Conservation (phyloP, 2,888 invertebrate species). For the Hofmannophila pseudospretella region DNA sequence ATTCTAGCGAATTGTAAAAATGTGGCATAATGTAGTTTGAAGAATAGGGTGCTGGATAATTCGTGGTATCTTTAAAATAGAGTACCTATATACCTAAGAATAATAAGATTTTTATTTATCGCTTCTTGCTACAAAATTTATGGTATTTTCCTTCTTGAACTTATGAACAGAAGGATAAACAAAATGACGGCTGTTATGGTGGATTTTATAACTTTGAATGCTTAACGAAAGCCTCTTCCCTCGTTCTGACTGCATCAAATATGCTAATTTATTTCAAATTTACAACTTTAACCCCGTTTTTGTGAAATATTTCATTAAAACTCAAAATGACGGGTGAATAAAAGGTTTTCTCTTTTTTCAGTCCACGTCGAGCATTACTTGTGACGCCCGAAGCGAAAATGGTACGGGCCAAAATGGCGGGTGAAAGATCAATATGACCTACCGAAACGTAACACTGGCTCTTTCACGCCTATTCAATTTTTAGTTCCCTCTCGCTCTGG, state of each 20-base stretch:
- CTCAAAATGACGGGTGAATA: slow-evolving; percentile 66
- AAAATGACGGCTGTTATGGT: slow-evolving; percentile 21
- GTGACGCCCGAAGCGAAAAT: slow-evolving; percentile 71
- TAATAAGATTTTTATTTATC: too few relatives aligned
- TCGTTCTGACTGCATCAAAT: slow-evolving; percentile 57
- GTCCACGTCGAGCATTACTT: slow-evolving; percentile 47
- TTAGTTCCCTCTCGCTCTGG: slow-evolving; percentile 39
- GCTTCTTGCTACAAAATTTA: too few relatives aligned
- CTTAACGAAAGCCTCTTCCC: slow-evolving; percentile 25
- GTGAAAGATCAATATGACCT: slow-evolving; percentile 78
- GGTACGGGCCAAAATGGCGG: slow-evolving; percentile 73
- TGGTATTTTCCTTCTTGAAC: slow-evolving; percentile 5
- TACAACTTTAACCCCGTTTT: slow-evolving; percentile 45
- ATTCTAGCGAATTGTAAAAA: too few relatives aligned
- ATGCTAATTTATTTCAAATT: slow-evolving; percentile 60
- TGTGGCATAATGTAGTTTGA: too few relatives aligned
- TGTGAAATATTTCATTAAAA: slow-evolving; percentile 68
- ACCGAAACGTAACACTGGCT: slow-evolving; percentile 61
- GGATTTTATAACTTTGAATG: slow-evolving; percentile 27
- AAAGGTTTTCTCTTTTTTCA: slow-evolving; percentile 56
- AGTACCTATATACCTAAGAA: too few relatives aligned
- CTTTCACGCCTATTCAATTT: slow-evolving; percentile 31
- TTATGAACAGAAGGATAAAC: slow-evolving; percentile 9
- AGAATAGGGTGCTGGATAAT: too few relatives aligned
- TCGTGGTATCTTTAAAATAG: too few relatives aligned